A percentile compares a stretch with the other conserved stretches of the same genome.
Evolutionary conservation across 2,113 vertebrate species (phyloP).

Genomic region (Nyctereutes procyonoides): DNA sequence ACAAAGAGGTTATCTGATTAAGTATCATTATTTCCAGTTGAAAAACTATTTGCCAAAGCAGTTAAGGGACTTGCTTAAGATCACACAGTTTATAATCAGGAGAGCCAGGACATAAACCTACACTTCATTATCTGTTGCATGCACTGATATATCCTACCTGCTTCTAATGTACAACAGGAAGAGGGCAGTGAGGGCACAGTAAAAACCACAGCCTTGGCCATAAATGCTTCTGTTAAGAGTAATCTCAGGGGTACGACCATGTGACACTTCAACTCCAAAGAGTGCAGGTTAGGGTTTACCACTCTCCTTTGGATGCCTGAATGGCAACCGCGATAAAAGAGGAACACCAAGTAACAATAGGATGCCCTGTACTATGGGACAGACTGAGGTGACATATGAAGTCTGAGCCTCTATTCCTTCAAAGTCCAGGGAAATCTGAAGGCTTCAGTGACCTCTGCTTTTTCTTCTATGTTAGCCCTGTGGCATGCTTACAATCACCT

Average conservation of each 20-base stretch:
- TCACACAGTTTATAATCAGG: not conserved
- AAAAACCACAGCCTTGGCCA: not conserved
- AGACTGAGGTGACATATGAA: not conserved
- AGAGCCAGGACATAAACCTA: not conserved
- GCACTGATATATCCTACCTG: not conserved
- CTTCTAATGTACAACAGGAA: not conserved
- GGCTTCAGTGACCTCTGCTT: not conserved
- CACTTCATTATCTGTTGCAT: not conserved
- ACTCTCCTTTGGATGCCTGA: not conserved
- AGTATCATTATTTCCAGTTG: constrained; percentile 13
- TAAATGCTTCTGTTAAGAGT: not conserved
- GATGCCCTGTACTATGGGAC: not conserved
- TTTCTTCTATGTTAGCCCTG: not conserved
- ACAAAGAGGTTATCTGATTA: not conserved
- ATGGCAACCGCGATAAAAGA: not conserved
- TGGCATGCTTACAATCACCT: not conserved
- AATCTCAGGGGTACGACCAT: not conserved
- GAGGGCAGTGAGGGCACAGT: not conserved
- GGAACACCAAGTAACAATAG: too few relatives aligned
- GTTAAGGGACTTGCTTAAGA: not conserved
- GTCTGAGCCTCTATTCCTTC: not conserved
- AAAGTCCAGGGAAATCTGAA: not conserved
- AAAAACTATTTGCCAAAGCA: not conserved
- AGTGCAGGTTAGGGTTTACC: not conserved
- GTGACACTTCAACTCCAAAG: not conserved